phyloP scores from a whole-genome alignment of 2,113 vertebrate species.

The Fulica atra region DNA sequence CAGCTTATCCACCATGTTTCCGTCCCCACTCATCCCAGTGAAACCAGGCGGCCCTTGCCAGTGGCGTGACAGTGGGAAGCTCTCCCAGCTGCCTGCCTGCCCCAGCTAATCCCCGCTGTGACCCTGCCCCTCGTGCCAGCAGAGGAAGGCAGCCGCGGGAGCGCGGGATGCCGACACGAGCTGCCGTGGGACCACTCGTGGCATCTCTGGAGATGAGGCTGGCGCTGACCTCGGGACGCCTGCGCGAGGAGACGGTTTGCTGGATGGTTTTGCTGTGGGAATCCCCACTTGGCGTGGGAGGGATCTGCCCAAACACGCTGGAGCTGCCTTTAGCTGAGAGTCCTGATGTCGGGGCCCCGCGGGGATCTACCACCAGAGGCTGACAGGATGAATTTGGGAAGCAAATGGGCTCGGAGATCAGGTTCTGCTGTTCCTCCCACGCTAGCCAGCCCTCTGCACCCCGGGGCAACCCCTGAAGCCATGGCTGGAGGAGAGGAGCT shows the following conservation, averaged over 20 bases:
- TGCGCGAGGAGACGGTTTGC: neutral
- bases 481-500: neutral
- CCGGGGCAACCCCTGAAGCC: neutral
- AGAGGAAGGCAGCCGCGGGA: neutral
- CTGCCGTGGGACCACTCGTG: neutral
- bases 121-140: too few species aligned
- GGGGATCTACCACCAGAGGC: neutral
- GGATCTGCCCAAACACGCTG: neutral
- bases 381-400: neutral
- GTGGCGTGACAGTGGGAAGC: fast-evolving
- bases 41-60: neutral
- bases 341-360: neutral
- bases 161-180: fast-evolving
- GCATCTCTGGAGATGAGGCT: neutral
- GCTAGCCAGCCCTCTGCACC: neutral
- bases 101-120: too few species aligned
- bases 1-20: fast-evolving
- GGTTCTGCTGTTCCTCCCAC: neutral
- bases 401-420: neutral
- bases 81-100: neutral
- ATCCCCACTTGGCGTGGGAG: neutral
- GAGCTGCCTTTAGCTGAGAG: neutral
- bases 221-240: neutral
- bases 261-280: neutral
- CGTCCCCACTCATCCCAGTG: fast-evolving